Evolutionary conservation across 2,797 vertebrate species (phyloP), one percentile per base, ranked within the genome.

Genomic region (Ptychobarbus kaznakovi): DNA sequence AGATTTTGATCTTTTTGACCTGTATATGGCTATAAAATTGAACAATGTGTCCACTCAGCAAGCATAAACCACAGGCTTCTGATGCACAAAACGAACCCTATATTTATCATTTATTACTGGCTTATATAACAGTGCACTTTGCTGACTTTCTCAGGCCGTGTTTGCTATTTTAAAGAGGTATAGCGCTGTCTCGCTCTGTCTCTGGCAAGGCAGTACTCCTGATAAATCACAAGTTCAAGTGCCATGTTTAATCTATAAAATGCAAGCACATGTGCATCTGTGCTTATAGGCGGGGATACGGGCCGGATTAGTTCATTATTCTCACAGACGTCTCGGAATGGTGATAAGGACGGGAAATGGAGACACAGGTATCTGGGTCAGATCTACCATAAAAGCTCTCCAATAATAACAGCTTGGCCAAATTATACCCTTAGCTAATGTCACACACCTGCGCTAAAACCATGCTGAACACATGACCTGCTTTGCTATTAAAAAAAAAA

Each of bases 31-130:
- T 32, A 32, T 80, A 83, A 86, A 80, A 83, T 68, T 72, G 69
- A 85, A 85, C 66, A 79, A 79, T 87, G 83, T 80, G 79, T 46
- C 56, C 46, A 58, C 66, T 87, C 81, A 87, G 84, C 86, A 75
- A 86, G 16, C 49, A 61, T 40, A 84, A 86, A 79, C 88, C 86
- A 78, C 84, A 86, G 63, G 73, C 66, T 78, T 79, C 76, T 79
- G 78, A 86, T 44, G 66, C 76, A 86, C 53, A 35, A 63, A 68
- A 65, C 46, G 65, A 86, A 74, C 78, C 42, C 10, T 83, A 81
- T 87, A 89, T 81, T 83, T 84, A 76, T 85, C 70, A 73, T 82
- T 85, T 85, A 85, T 82, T 87, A 70, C 78, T 63, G 42, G 38
- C 12, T 81, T 82, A 84, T 77, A 81, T 76, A 87, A 81, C 38